A percentile compares a stretch with the other conserved stretches of the same genome.
phyloP scores from a whole-genome alignment of 1,140 invertebrate genomes.

The Pogonomyrmex barbatus region DNA sequence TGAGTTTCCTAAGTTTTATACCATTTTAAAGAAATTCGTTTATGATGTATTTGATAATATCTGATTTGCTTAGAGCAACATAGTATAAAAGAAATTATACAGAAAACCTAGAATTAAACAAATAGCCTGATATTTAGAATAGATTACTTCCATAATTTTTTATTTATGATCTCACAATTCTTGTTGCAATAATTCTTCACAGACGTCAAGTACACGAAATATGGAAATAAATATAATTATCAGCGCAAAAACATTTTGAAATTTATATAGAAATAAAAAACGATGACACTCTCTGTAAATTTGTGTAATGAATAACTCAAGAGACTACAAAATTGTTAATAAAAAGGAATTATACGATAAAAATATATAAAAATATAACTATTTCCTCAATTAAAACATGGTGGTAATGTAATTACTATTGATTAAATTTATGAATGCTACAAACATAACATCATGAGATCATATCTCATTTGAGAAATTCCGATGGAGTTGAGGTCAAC shows the following conservation, averaged over 20 bases:
- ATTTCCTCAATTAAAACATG: not conserved
- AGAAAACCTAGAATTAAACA: not conserved
- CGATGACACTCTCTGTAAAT: not conserved
- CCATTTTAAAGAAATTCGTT: not conserved
- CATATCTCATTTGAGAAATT: slow-evolving; percentile 24
- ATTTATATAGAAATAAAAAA: not conserved
- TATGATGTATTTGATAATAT: slow-evolving; percentile 11
- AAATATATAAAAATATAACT: not conserved
- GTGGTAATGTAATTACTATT: not conserved
- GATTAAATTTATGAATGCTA: slow-evolving; percentile 12
- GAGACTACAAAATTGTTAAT: not conserved
- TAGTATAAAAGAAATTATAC: not conserved
- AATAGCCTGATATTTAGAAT: not conserved
- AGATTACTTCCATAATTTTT: not conserved
- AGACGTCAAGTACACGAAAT: not conserved
- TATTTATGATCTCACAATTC: not conserved
- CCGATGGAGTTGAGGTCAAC: slow-evolving; percentile 23
- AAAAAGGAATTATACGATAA: not conserved
- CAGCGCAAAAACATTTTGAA: not conserved
- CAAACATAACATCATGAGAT: not conserved
- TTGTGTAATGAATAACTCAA: not conserved
- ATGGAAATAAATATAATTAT: slow-evolving; percentile 2
- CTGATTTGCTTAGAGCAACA: not conserved
- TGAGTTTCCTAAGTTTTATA: not conserved
- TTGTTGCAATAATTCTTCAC: not conserved